Conservation (phyloP, 2,113 vertebrate species). For the Pelmatolapia mariae region DNA sequence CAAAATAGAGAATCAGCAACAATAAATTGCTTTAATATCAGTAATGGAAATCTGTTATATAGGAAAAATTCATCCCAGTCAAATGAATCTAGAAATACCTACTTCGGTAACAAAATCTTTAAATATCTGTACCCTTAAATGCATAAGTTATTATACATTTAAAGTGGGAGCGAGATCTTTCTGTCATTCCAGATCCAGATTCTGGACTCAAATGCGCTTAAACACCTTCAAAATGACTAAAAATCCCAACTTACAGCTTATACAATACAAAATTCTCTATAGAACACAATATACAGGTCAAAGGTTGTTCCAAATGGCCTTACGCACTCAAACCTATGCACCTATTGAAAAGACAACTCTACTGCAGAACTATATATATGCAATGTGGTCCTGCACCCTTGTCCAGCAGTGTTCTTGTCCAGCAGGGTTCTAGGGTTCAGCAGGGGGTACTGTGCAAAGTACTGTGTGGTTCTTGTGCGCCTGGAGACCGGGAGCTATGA, state of each 20-base stretch:
- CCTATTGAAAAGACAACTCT: not conserved
- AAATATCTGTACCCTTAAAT: not conserved
- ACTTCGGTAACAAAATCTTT: rapidly evolving
- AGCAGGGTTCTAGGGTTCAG: not conserved
- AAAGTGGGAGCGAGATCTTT: too few species aligned
- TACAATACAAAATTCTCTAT: not conserved
- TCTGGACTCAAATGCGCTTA: too few species aligned
- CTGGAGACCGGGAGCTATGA: not conserved
- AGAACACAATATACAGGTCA: not conserved
- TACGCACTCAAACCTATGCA: not conserved
- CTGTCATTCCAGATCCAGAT: too few species aligned
- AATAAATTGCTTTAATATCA: not conserved
- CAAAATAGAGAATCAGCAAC: not conserved
- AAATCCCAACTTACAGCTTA: too few species aligned
- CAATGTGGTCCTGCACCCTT: not conserved
- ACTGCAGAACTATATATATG: not conserved
- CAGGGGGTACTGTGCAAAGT: not conserved
- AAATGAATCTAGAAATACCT: not conserved
- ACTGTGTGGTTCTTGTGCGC: not conserved
- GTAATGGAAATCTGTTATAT: not conserved
- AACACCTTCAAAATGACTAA: too few species aligned
- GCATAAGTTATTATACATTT: too few species aligned
- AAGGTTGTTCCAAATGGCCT: not conserved
- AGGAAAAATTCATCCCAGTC: not conserved
- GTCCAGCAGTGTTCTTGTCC: not conserved